Evolutionary conservation across 2,888 invertebrate species (phyloP), one percentile per base, ranked within the genome.

Genomic region (Lithophane leautieri): DNA sequence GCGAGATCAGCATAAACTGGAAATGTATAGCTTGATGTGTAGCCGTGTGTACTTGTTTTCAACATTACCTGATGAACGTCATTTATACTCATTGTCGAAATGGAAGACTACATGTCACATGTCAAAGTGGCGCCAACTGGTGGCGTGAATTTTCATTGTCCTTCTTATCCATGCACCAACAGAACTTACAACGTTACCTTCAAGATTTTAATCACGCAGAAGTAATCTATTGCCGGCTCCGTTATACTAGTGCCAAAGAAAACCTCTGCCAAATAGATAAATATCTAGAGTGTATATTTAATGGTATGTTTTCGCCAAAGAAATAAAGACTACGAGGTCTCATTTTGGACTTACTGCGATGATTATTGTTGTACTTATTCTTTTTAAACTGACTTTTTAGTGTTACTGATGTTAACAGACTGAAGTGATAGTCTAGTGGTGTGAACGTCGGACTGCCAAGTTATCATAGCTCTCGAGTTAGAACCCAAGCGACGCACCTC

Each of bases 231-330:
- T 28, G 73, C 60, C 42, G 19, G 56, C 28, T 42, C 34, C 1
- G 25, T 61, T 50, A 22, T 25, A 19, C 50, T 40, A 7, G 52
- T 79, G 81, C 84, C 81, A 84, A 83, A 79, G 70, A n/a, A 62
- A 61, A 44, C 50, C 54, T 65, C 28, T 82, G 81, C 81, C 81
- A 82, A 82, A 58, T 52, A 79, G 75, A 82, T 82, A 82, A 73
- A 79, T 74, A 83, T 81, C 81, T 79, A 19, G 34, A 83, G 52
- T 69, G 80, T 70, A 83, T 81, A 61, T 66, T 74, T 79, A 83
- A 81, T 78, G 82, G 56, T 0, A 40, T 72, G 69, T 83, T 73
- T 81, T 78, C 69, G 83, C 72, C 73, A 83, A 69, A 40, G 47
- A 62, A 69, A 69, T 83, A 78, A 61, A 66, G 42, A 56, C 50